These are phyloP conservation scores for Enteromius anoplus DNA, from an alignment of 2,797 vertebrate genomes.

Conservation along the genomic window DNA sequence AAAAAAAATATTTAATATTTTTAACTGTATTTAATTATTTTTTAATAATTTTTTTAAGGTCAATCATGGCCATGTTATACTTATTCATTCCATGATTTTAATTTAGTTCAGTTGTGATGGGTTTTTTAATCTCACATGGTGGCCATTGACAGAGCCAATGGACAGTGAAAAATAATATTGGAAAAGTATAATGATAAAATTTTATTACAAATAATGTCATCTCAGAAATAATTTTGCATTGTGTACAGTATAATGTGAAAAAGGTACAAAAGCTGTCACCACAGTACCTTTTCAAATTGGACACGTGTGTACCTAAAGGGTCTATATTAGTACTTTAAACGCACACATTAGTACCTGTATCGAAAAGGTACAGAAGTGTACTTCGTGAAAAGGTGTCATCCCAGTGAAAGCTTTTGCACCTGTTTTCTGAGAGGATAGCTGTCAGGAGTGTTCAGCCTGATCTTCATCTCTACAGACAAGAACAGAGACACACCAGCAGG, in stretches of 20 bases:
- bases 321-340: neutral
- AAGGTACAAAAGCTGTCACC: neutral
- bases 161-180: neutral
- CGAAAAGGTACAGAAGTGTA: neutral
- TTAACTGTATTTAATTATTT: no score
- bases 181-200: neutral
- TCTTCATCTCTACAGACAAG: neutral
- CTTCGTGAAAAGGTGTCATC: neutral
- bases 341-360: neutral
- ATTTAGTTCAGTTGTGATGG: no score
- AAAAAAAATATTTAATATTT: no score
- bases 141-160: neutral
- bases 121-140: neutral
- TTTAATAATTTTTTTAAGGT: no score
- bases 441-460: slow-evolving; percentile 1
- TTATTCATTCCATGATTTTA: no score
- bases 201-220: neutral
- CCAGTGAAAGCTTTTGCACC: neutral
- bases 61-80: no score
- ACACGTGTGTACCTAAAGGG: no score
- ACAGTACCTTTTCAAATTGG: no score
- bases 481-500: neutral
- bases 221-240: neutral
- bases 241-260: neutral
- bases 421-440: neutral